A percentile compares a stretch with the other conserved stretches of the same genome.
phyloP scores from a whole-genome alignment of 2,888 invertebrate species.

The Diarsia mendica region DNA sequence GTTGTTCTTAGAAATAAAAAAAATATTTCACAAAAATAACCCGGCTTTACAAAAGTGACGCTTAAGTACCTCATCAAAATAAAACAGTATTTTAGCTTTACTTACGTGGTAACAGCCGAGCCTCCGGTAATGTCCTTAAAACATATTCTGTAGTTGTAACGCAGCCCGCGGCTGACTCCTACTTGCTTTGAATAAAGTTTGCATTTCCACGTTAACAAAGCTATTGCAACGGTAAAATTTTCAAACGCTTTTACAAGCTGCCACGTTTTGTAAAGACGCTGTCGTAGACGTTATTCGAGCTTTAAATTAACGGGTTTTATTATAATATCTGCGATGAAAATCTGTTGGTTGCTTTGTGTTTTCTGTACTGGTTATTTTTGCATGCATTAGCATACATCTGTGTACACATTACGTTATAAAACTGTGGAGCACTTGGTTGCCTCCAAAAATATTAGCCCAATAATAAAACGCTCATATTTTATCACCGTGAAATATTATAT shows the following conservation, averaged over 20 bases:
- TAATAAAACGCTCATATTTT: slow-evolving; percentile 56
- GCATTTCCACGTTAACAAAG: slow-evolving; percentile 62
- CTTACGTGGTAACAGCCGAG: slow-evolving; percentile 66
- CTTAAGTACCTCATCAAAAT: slow-evolving; percentile 32
- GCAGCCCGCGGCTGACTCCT: slow-evolving; percentile 51
- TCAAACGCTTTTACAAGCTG: slow-evolving; percentile 60
- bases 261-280: slow-evolving; percentile 56
- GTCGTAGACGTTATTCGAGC: slow-evolving; percentile 54
- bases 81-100: slow-evolving; percentile 44
- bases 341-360: neutral
- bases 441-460: slow-evolving; percentile 39
- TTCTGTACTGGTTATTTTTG: neutral
- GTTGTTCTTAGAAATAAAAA: slow-evolving; percentile 37
- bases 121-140: slow-evolving; percentile 72
- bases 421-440: slow-evolving; percentile 24
- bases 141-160: slow-evolving; percentile 69
- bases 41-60: slow-evolving; percentile 23
- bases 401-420: slow-evolving; percentile 17
- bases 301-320: slow-evolving; percentile 37
- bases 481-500: slow-evolving; percentile 53
- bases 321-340: slow-evolving; percentile 4
- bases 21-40: slow-evolving; percentile 30
- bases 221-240: slow-evolving; percentile 61
- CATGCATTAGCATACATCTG: slow-evolving; percentile 2
- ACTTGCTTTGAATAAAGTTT: slow-evolving; percentile 68